Percentiles rank a stretch among this genome's conserved stretches.
Evolutionary conservation across 2,113 vertebrate species (phyloP).

Genomic region (Rhegmatorhina hoffmannsi): DNA sequence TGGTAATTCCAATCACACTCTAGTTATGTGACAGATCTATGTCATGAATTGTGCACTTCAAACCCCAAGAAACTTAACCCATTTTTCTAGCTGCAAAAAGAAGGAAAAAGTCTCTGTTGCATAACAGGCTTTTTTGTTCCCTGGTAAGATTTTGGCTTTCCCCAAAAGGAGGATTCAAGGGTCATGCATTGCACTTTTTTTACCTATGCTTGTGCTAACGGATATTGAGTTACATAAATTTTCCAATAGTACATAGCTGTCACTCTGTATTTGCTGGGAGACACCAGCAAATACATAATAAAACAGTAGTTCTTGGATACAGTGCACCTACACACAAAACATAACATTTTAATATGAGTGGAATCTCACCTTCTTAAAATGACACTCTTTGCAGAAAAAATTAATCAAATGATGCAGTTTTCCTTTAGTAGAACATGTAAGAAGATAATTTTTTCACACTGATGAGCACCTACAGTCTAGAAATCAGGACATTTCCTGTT

Average conservation of each 20-base stretch:
- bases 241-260: background rate
- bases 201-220: background rate
- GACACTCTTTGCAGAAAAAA: background rate
- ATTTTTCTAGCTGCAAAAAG: background rate
- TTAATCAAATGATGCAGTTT: background rate
- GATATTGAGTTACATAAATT: background rate
- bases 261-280: background rate
- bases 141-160: background rate
- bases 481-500: background rate
- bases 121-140: fast-evolving
- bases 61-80: background rate
- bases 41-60: background rate
- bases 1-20: background rate
- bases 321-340: background rate
- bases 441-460: background rate
- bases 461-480: background rate
- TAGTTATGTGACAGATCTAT: background rate
- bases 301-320: background rate
- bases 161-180: background rate
- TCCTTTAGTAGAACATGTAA: background rate
- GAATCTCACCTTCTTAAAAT: background rate
- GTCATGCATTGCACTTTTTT: background rate
- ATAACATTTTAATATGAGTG: background rate
- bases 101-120: background rate
- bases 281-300: background rate